phyloP scores from a whole-genome alignment of 2,797 vertebrate genomes.

The Gastrophryne carolinensis region DNA sequence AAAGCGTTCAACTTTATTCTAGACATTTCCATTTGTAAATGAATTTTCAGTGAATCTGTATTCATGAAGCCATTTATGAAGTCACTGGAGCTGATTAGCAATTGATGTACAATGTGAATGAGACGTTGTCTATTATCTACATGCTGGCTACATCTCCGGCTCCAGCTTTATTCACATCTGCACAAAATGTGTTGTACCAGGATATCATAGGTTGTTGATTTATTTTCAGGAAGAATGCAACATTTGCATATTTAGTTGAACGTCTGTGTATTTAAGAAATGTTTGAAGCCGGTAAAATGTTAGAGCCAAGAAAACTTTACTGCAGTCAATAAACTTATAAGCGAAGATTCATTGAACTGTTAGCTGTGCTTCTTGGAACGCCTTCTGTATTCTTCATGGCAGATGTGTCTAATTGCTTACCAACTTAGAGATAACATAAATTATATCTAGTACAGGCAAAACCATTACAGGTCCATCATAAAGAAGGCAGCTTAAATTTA shows the following conservation, averaged over 20 bases:
- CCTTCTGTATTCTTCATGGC: constrained; percentile 33
- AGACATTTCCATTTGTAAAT: background rate
- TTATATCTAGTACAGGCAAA: constrained; percentile 60
- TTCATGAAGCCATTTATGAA: background rate
- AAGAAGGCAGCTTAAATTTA: too few species aligned
- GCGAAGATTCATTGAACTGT: constrained; percentile 29
- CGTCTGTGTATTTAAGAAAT: constrained; percentile 2
- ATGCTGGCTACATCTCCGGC: background rate
- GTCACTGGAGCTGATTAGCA: constrained; percentile 13
- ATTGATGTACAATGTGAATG: constrained; percentile 2
- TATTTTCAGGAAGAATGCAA: constrained; percentile 9
- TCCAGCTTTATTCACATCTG: constrained; percentile 3
- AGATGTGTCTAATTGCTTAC: constrained; percentile 49
- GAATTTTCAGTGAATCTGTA: constrained; percentile 6
- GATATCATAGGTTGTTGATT: constrained; percentile 3
- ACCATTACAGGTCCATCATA: constrained; percentile 55
- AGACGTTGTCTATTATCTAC: background rate
- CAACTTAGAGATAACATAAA: constrained; percentile 54
- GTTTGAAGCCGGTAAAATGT: constrained; percentile 32
- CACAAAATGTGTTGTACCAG: background rate
- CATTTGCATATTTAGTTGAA: constrained; percentile 36
- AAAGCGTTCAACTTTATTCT: background rate
- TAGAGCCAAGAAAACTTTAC: constrained; percentile 21
- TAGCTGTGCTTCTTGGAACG: constrained; percentile 40
- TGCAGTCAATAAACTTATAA: constrained; percentile 42